Evolutionary conservation across 2,888 invertebrate species (phyloP).

Genomic region (Drymonia ruficornis): DNA sequence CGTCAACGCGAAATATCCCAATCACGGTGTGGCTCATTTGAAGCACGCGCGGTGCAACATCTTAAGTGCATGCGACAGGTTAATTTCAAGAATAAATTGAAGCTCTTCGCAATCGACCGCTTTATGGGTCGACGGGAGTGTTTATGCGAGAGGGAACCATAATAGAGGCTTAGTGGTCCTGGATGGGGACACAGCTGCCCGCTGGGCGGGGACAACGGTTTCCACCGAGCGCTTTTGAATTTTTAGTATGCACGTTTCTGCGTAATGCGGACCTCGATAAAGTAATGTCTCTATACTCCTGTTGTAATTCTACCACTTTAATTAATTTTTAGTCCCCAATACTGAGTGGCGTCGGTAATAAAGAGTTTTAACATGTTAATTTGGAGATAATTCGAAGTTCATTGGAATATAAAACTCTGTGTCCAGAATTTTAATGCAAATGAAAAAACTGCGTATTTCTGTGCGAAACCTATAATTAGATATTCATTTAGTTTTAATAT

Average conservation of each 20-base stretch:
- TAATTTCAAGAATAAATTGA: slow-evolving; percentile 82
- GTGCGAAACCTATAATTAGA: neutral
- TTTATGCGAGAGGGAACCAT: slow-evolving; percentile 58
- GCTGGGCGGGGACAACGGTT: slow-evolving; percentile 68
- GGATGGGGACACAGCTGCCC: slow-evolving; percentile 66
- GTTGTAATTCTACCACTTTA: neutral
- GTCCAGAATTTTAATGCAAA: neutral
- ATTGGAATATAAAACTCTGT: neutral
- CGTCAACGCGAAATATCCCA: slow-evolving; percentile 33
- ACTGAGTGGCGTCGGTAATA: neutral
- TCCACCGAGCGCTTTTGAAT: slow-evolving; percentile 56
- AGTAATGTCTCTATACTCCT: neutral
- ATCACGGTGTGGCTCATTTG: slow-evolving; percentile 53
- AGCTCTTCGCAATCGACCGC: slow-evolving; percentile 55
- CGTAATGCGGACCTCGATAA: slow-evolving; percentile 28
- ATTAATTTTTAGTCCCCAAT: neutral
- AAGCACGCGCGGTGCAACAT: slow-evolving; percentile 39
- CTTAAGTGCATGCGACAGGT: slow-evolving; percentile 77
- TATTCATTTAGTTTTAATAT: neutral
- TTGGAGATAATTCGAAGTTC: neutral
- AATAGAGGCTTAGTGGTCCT: slow-evolving; percentile 68
- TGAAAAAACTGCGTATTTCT: too few species aligned
- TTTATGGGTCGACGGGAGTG: slow-evolving; percentile 62
- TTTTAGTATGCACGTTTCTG: slow-evolving; percentile 59
- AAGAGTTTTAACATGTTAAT: neutral